Percentiles rank a stretch among this genome's conserved stretches.
Evolutionary conservation across 1,140 invertebrate species (phyloP).

Genomic region (Bursaphelenchus mucronatus): DNA sequence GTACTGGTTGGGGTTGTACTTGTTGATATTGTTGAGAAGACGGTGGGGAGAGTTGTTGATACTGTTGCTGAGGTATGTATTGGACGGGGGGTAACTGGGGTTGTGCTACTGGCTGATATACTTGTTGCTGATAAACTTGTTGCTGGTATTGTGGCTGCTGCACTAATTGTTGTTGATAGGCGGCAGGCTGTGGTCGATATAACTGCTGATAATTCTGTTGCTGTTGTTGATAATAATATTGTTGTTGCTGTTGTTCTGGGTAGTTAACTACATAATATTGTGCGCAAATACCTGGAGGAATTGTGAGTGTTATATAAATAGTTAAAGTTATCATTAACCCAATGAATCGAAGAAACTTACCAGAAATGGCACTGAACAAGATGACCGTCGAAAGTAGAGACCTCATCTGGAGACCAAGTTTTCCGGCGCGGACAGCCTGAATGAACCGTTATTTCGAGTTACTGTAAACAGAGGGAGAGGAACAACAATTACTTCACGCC

Average conservation of each 20-base stretch:
- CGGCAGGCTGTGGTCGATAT: slow-evolving; percentile 6
- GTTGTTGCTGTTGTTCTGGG: slow-evolving; percentile 24
- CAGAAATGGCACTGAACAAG: no score
- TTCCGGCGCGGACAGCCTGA: no score
- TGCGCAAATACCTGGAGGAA: no score
- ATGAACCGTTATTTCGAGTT: no score
- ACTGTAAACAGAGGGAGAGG: no score
- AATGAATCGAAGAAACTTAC: no score
- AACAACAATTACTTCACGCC: no score
- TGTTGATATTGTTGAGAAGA: slow-evolving; percentile 26
- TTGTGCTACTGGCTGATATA: background rate
- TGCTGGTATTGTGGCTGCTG: slow-evolving; percentile 16
- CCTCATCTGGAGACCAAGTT: no score
- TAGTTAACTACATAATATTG: no score
- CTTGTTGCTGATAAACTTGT: slow-evolving; percentile 13
- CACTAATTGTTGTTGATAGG: slow-evolving; percentile 2
- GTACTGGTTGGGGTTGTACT: background rate
- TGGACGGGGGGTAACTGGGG: slow-evolving; percentile 3
- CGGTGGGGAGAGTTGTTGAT: slow-evolving; percentile 3
- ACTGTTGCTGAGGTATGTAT: slow-evolving; percentile 22
- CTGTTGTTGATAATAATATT: slow-evolving; percentile 20
- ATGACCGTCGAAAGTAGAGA: no score
- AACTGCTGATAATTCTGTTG: slow-evolving; percentile 20
- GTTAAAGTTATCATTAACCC: no score
- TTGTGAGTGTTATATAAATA: no score